Evolutionary conservation across 2,113 vertebrate genomes (phyloP), one percentile per base, ranked within the genome.

Genomic region (Salvelinus sp.): DNA sequence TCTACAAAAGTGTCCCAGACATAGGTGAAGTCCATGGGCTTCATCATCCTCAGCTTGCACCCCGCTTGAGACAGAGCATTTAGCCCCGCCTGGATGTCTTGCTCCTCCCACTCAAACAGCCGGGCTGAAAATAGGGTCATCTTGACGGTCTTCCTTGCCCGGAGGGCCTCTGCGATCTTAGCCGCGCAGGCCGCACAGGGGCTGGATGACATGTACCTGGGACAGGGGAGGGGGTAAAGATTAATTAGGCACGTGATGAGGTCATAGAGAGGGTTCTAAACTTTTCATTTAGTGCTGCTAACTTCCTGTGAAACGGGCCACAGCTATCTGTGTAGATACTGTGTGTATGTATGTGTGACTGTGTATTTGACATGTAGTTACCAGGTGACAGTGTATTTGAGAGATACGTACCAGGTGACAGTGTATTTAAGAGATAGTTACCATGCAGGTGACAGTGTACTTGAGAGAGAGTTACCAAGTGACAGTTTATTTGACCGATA

Each of bases 1-100:
- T 99, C 96, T 81, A 97, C 97, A 82, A 97, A 99, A 38, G 97
- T 96, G 89, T 97, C 93, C 97, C 97, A 99, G 44, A 93, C 90
- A 76, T 96, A 96, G 76, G 94, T 94, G 93, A 97, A 99, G 91
- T 99, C 97, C 85, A 96, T 91, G 75, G 95, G 95, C 91, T 97
- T 98, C 97, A 99, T 99, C 83, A 98, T 91, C 74, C 94, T 94
- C 70, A 99, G 85, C 66, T 95, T 95, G 85, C 96, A 98, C 76
- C 96, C 97, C 0, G 94, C 95, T 14, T 90, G 87, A n/a, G 91
- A 93, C 69, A 99, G 81, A 23, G 86, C 88, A 81, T 85, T 91
- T 38, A 99, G 91, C 0, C 95, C 95, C 0, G 83, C 90, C 85
- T 94, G 96, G 80, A 97, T 92, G 76, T 96, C 96, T 0, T 92